Evolutionary conservation across 2,888 invertebrate species (phyloP).

Genomic region (Panorpa germanica): DNA sequence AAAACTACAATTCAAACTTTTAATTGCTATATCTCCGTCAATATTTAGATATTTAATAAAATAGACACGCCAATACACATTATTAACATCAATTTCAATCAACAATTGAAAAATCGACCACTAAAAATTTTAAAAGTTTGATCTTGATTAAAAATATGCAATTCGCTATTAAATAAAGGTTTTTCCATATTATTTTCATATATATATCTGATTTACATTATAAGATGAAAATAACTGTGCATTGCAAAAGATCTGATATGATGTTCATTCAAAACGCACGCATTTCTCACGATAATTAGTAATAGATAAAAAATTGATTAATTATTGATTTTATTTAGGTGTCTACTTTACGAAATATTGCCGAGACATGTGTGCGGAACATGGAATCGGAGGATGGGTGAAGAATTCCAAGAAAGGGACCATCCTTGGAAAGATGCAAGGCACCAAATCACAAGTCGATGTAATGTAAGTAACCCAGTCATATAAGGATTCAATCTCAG

Average conservation of each 20-base stretch:
- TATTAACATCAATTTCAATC: too few relatives aligned
- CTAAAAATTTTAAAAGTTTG: too few relatives aligned
- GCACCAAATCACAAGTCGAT: conserved; percentile 54
- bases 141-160: too few relatives aligned
- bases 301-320: not conserved
- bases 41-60: too few relatives aligned
- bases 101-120: too few relatives aligned
- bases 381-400: conserved; percentile 75
- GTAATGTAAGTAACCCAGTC: conserved; percentile 75
- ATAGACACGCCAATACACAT: too few relatives aligned
- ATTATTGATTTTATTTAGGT: conserved; percentile 30
- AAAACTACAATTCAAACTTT: too few relatives aligned
- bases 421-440: conserved; percentile 79
- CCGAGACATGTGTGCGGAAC: conserved; percentile 52
- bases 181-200: too few relatives aligned
- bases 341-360: conserved; percentile 79
- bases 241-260: not conserved
- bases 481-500: too few relatives aligned
- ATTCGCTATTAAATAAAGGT: too few relatives aligned
- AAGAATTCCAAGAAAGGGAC: conserved; percentile 79
- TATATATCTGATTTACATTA: conserved; percentile 8
- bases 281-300: conserved; percentile 11
- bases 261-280: conserved; percentile 4
- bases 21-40: too few relatives aligned
- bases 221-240: conserved; percentile 3